Evolutionary conservation across 2,113 vertebrate species (phyloP).

Genomic region (Neolamprologus modestus): DNA sequence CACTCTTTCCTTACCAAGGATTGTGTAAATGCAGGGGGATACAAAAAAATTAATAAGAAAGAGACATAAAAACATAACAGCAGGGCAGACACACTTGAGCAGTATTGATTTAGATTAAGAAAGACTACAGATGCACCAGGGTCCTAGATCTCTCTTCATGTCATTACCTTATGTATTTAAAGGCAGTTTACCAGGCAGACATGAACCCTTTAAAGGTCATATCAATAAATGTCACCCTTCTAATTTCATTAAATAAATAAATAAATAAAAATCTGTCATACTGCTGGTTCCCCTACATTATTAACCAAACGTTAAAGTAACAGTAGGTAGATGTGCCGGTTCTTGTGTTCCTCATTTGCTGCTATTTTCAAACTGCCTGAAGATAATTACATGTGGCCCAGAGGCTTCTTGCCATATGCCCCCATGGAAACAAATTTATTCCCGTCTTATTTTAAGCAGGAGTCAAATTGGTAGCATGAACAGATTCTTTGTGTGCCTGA

Average conservation of each 20-base stretch:
- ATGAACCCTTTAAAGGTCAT: neutral
- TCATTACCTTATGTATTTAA: neutral
- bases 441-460: slow-evolving; percentile 30
- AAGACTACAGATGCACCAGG: neutral
- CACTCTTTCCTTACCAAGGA: neutral
- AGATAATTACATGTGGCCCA: slow-evolving; percentile 24
- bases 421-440: slow-evolving; percentile 11
- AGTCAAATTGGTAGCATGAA: slow-evolving; percentile 9
- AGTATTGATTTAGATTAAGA: neutral
- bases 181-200: neutral
- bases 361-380: neutral
- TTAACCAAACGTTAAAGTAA: neutral
- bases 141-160: neutral
- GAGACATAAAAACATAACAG: neutral
- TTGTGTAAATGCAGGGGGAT: neutral
- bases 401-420: neutral
- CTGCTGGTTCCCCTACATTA: neutral
- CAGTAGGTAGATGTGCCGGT: neutral
- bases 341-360: neutral
- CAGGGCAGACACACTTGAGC: neutral
- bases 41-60: neutral
- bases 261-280: neutral
- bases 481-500: slow-evolving; percentile 20
- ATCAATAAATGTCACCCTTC: neutral
- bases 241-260: neutral